Evolutionary conservation across 2,113 vertebrate genomes (phyloP), one percentile per base, ranked within the genome.

Genomic region (Craseonycteris thonglongyai): DNA sequence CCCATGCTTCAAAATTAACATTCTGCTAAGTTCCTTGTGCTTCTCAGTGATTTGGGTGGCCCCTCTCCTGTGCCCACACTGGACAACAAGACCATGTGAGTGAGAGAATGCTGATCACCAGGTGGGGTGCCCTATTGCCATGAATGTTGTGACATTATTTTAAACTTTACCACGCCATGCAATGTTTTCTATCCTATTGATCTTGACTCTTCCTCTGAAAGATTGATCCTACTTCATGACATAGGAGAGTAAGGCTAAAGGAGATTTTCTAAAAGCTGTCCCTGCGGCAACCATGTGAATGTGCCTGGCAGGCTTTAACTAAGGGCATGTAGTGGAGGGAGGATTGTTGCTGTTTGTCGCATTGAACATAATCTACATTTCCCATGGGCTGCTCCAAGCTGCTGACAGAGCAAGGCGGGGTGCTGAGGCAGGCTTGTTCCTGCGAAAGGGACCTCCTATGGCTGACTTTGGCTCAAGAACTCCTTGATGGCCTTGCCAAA

Each of bases 301-400:
- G 6, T 22, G 33, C 5, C 22, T 51, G 35, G 3, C 12, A 74
- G 33, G 26, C 4, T 72, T 81, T 19, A 49, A 5, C 2, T 6
- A 8, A 4, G 42, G 15, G 7, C 14, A 22, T 18, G 22, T 13
- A 6, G 51, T 4, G 5, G 40, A 14, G 0, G 18, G 38, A 54
- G 3, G 2, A 8, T 1, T 12, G 3, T 9, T 49, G 18, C n/a
- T 83, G 19, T 2, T 7, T 14, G 0, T 3, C 4, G 1, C 12
- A 4, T 2, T 56, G 80, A 69, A 6, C 30, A 71, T 3, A 56
- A 1, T 2, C 6, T n/a, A 0, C 6, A 0, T 3, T 69, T 68
- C 8, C 54, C 8, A 6, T 16, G 16, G 33, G 2, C 19, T 49
- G 1, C 9, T 45, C n/a, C 47, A 47, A 3, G 8, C 8, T 30